Base-by-base conservation (phyloP, 1,140 invertebrate genomes). In the Orchestia grillus region DNA sequence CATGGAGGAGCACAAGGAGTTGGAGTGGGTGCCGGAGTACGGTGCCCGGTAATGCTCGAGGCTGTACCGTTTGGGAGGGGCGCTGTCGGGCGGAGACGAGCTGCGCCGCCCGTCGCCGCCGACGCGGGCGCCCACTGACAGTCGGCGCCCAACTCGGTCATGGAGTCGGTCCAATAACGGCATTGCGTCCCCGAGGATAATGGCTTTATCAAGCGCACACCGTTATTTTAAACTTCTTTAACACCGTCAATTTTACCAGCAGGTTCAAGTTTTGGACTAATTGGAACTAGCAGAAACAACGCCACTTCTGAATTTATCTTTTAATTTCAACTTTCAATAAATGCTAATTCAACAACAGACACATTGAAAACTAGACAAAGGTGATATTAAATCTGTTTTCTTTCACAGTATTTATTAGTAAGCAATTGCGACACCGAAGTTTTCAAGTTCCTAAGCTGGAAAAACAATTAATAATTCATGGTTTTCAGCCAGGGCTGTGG, bases 101-200 rank as follows among this genome's bases (percentile, higher is more conserved):
- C 94, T 87, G 62, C 90, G 91, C 95, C 95, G 28, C 47, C 94
- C n/a, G 95, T 36, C 41, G 57, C 44, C 44, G 90, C 96, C 95
- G 90, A 96, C 96, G 44, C 96, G 57, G 47, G 96, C 96, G 23
- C 97, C 97, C 88, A 96, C 96, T 44, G 95, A 97, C 95, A 96
- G n/a, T 96, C 97, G 88, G 41, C 92, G 87, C 44, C 92, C 88
- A 96, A 96, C 95, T 36, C 97, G 92, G 45, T 96, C 96, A 8
- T 96, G 96, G 36, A 96, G 87, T 44, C 96, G 96, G 94, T 96
- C 96, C 47, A 96, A 36, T 95, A 96, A 95, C 41, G 96, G 96
- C 96, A 96, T 96, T 43, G 92, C 40, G 36, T 36, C 40, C 87
- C 36, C 8, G n/a, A n/a, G n/a, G 41, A 87, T 90, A 16, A 77